These are phyloP conservation scores for Rhinopomastus cyanomelas DNA, from an alignment of 2,113 vertebrate genomes.

Conservation along the genomic window DNA sequence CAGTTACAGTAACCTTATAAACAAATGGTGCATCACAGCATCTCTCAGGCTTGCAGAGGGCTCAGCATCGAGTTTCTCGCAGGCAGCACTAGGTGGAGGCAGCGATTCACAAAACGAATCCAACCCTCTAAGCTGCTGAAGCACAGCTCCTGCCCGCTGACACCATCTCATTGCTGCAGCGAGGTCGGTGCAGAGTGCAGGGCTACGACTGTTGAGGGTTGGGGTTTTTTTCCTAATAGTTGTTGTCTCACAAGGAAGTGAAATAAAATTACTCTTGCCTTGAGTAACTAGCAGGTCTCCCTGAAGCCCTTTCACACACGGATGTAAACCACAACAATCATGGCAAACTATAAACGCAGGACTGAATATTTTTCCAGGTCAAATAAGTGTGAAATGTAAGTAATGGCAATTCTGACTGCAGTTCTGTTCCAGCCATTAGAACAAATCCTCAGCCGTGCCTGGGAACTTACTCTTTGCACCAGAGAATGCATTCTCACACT, in stretches of 20 bases:
- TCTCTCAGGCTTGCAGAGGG: neutral
- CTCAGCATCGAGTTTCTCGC: neutral
- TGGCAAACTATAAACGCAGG: neutral
- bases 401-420: neutral
- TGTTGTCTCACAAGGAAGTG: neutral
- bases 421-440: neutral
- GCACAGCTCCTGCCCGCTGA: neutral
- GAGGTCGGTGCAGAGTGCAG: neutral
- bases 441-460: neutral
- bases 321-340: neutral
- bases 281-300: neutral
- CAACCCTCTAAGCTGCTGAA: neutral
- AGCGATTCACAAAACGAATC: conserved; percentile 58
- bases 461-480: neutral
- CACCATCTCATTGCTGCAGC: neutral
- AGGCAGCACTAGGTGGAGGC: conserved; percentile 81
- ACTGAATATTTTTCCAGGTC: neutral
- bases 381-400: neutral
- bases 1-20: neutral
- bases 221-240: neutral
- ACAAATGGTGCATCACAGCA: neutral
- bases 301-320: neutral
- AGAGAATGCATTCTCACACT: neutral
- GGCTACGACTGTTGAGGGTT: neutral
- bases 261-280: conserved; percentile 8